These are phyloP conservation scores for Stenurella melanura DNA, from an alignment of 2,888 invertebrate species.

Conservation along the genomic window DNA sequence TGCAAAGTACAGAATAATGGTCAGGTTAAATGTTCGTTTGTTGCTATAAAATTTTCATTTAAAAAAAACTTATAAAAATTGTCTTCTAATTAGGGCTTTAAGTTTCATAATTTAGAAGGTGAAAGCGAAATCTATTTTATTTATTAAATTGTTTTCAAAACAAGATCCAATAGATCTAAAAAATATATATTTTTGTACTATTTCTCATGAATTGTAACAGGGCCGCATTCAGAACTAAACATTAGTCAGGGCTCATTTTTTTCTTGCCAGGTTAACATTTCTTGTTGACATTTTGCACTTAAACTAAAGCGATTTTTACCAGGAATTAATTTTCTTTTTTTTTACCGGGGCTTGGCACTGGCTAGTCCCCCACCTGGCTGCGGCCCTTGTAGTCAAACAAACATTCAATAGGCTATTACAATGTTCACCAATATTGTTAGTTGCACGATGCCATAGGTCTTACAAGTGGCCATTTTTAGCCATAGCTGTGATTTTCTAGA, in stretches of 20 bases:
- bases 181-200: slow-evolving; percentile 11
- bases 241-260: too few species aligned
- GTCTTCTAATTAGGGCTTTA: slow-evolving; percentile 21
- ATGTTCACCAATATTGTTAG: slow-evolving; percentile 54
- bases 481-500: slow-evolving; percentile 79
- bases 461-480: slow-evolving; percentile 66
- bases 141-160: slow-evolving; percentile 33
- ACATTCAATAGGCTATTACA: slow-evolving; percentile 33
- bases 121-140: slow-evolving; percentile 2
- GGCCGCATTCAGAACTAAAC: too few species aligned
- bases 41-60: slow-evolving; percentile 17
- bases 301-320: too few species aligned
- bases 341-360: too few species aligned
- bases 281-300: too few species aligned
- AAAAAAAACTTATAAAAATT: not conserved
- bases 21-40: slow-evolving; percentile 30
- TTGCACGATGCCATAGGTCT: slow-evolving; percentile 66
- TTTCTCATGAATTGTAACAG: not conserved
- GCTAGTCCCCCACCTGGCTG: too few species aligned
- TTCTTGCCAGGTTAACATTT: too few species aligned
- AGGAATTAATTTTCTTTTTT: too few species aligned
- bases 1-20: slow-evolving; percentile 34
- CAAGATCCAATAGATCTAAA: slow-evolving; percentile 25
- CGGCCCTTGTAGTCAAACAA: slow-evolving; percentile 14
- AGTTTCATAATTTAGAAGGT: slow-evolving; percentile 15